Evolutionary conservation across 2,113 vertebrate species (phyloP).

Genomic region (Sinosuthora webbiana): DNA sequence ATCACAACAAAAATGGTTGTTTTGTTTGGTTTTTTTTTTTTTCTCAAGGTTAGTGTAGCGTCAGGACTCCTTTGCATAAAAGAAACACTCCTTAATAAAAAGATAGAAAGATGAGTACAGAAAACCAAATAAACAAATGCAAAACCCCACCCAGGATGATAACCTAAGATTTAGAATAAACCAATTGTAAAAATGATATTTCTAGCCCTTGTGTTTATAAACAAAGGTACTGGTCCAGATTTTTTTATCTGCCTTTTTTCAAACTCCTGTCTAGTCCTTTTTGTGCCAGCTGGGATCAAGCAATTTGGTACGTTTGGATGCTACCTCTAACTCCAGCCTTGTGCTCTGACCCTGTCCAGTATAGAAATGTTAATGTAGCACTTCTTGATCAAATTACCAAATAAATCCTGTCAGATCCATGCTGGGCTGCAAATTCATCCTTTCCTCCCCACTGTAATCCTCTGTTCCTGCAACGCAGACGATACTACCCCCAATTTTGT

Average conservation of each 20-base stretch:
- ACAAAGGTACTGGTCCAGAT: neutral
- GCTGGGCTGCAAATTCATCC: neutral
- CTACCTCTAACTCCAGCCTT: neutral
- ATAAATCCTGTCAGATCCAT: neutral
- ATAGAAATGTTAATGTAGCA: neutral
- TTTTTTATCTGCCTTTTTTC: neutral
- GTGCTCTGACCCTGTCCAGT: neutral
- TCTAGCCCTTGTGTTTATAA: neutral
- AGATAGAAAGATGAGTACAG: neutral
- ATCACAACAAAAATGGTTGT: neutral
- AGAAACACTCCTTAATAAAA: neutral
- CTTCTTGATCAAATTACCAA: neutral
- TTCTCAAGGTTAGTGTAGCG: neutral
- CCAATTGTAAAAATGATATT: neutral
- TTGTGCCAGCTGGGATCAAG: neutral
- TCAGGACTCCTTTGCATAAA: neutral
- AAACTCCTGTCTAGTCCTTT: neutral
- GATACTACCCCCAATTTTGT: neutral
- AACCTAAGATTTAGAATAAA: neutral
- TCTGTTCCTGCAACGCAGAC: neutral
- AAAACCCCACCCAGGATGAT: neutral
- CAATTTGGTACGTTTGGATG: neutral
- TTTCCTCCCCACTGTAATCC: neutral
- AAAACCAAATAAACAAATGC: neutral
- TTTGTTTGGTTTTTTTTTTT: too few relatives aligned